phyloP scores from a whole-genome alignment of 2,797 vertebrate genomes.

The Clarias laeviceps region DNA sequence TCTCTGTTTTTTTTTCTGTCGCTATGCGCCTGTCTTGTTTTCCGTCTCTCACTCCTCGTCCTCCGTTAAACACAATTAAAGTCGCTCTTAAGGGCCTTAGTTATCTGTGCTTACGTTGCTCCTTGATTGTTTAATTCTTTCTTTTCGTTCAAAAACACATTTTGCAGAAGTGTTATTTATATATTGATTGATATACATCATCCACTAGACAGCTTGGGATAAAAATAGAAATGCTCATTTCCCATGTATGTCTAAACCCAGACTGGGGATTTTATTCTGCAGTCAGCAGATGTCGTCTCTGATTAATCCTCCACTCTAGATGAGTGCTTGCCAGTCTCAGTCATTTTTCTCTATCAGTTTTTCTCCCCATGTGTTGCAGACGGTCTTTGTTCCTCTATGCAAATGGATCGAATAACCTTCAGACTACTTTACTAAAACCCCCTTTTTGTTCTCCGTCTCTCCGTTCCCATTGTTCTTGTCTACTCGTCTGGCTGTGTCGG shows the following conservation, averaged over 20 bases:
- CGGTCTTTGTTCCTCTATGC: constrained; percentile 35
- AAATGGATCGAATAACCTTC: constrained; percentile 40
- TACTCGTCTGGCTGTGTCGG: constrained; percentile 17
- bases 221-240: not conserved
- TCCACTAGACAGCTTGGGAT: not conserved
- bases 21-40: not conserved
- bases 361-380: constrained; percentile 15
- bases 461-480: constrained; percentile 9
- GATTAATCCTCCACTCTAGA: constrained; percentile 36
- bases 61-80: not conserved
- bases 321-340: constrained; percentile 19
- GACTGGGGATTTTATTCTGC: constrained; percentile 23
- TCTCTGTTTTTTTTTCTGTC: too few species aligned
- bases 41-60: not conserved
- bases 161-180: not conserved
- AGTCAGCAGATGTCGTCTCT: constrained; percentile 28
- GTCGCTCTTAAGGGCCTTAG: too few species aligned
- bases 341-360: constrained; percentile 27
- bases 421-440: constrained; percentile 9
- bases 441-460: constrained; percentile 33
- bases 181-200: not conserved
- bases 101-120: not conserved
- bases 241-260: constrained; percentile 4
- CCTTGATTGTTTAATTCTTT: not conserved
- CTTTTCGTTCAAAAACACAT: not conserved